Base-by-base conservation (phyloP, 2,113 vertebrate genomes). In the Agapornis roseicollis region DNA sequence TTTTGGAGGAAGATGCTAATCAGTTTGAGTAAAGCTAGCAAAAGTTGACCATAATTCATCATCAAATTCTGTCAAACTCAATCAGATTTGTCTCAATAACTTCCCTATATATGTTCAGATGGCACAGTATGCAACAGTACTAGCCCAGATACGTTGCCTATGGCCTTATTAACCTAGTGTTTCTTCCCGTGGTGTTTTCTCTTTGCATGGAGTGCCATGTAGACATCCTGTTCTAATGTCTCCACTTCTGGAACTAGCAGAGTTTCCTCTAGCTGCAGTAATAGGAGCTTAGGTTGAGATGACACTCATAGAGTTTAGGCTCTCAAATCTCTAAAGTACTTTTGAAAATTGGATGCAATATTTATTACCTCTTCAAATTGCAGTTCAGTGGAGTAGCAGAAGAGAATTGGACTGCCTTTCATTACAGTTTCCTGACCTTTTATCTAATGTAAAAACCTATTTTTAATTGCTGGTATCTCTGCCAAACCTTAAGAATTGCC, bases 301-400 rank as follows among this genome's bases (percentile, higher is more conserved):
- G 95, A 72, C 84, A 92, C 64, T 95, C 27, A 0, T 39, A 79
- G 89, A 94, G 69, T 94, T 93, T 89, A 90, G 77, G 50, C 77
- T 86, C 73, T 97, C 89, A 97, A 90, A 93, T 89, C 96, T 95
- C 95, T 76, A 52, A 96, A 95, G 96, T 93, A 92, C 90, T 94
- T 97, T 92, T 65, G 91, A 94, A 96, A 97, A 95, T 89, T 79
- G 86, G 84, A 92, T 95, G 91, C 91, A 94, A 93, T 96, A 96
- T 96, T 95, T 96, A 96, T 96, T 96, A 92, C 89, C 77, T 70
- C 44, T 92, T 91, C 86, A 91, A 95, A 94, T 55, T 94, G 93
- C 83, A 89, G n/a, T 95, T 97, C 89, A 89, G 72, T 89, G 65
- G 80, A 93, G 69, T 76, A 95, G 80, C 95, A 93, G 91, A 95